A percentile compares a stretch with the other conserved stretches of the same genome.
Conservation (phyloP, 2,888 invertebrate species). For the Tinea pellionella region DNA sequence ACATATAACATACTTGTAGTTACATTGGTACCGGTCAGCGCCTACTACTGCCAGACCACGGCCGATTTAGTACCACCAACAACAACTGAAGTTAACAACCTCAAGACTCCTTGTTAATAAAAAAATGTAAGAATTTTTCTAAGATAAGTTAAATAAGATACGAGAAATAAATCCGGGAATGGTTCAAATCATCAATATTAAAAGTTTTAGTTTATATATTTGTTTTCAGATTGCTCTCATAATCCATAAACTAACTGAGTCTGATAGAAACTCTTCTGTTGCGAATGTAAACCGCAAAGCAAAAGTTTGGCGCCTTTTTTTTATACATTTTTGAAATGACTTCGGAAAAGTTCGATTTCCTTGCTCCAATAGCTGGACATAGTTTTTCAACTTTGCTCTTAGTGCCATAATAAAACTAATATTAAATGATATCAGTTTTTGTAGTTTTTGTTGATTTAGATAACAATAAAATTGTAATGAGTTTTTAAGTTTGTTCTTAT, state of each 20-base stretch:
- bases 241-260: neutral
- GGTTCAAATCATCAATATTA: neutral
- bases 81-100: no score
- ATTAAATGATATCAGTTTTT: neutral
- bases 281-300: neutral
- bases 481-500: no score
- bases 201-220: neutral
- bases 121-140: no score
- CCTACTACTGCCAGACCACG: no score
- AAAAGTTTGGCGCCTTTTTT: neutral
- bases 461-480: no score
- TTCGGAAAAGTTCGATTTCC: neutral
- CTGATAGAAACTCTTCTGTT: conserved; percentile 1
- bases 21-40: no score
- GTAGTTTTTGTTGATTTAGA: no score
- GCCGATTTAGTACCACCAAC: no score
- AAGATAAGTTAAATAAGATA: neutral
- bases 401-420: neutral
- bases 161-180: neutral
- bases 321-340: conserved; percentile 4
- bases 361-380: neutral
- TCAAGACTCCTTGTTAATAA: no score
- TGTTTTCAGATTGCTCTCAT: neutral
- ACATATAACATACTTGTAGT: no score
- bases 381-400: neutral